Conservation (phyloP, 2,888 invertebrate species). For the Coelinius sp. region DNA sequence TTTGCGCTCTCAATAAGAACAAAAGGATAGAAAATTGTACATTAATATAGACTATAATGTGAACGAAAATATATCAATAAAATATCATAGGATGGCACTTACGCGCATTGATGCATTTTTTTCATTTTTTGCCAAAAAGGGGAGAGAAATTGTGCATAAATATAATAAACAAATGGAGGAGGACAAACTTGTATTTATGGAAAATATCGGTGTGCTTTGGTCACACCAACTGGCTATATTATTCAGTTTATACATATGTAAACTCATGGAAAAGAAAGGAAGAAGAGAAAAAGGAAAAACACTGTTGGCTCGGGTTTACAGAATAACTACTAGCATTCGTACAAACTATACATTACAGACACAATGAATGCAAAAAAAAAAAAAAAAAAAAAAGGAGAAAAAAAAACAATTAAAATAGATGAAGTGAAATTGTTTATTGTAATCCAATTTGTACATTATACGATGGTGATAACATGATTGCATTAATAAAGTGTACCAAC, state of each 20-base stretch:
- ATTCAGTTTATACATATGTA: slow-evolving; percentile 53
- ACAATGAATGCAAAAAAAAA: slow-evolving; percentile 4
- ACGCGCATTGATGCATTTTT: slow-evolving; percentile 54
- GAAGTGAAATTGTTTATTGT: slow-evolving; percentile 68
- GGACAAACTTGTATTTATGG: slow-evolving; percentile 49
- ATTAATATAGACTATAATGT: slow-evolving; percentile 67
- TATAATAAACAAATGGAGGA: slow-evolving; percentile 38
- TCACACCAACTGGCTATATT: slow-evolving; percentile 54
- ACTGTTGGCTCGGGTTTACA: slow-evolving; percentile 13
- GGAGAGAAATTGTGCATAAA: background rate
- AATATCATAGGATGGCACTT: slow-evolving; percentile 62
- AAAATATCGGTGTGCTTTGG: slow-evolving; percentile 1
- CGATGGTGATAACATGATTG: slow-evolving; percentile 59
- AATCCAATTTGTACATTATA: slow-evolving; percentile 70
- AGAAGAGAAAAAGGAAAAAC: slow-evolving; percentile 8
- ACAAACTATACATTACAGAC: slow-evolving; percentile 35
- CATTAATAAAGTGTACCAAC: slow-evolving; percentile 69
- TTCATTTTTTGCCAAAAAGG: slow-evolving; percentile 26
- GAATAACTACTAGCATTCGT: slow-evolving; percentile 32
- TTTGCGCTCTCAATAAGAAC: slow-evolving; percentile 64
- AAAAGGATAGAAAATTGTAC: slow-evolving; percentile 62
- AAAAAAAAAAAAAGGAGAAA: background rate
- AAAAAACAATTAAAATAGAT: slow-evolving; percentile 48
- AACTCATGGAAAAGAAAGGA: background rate
- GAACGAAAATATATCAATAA: slow-evolving; percentile 66